Base-by-base conservation (phyloP, 1,140 invertebrate genomes). In the Calliphora vicina region DNA sequence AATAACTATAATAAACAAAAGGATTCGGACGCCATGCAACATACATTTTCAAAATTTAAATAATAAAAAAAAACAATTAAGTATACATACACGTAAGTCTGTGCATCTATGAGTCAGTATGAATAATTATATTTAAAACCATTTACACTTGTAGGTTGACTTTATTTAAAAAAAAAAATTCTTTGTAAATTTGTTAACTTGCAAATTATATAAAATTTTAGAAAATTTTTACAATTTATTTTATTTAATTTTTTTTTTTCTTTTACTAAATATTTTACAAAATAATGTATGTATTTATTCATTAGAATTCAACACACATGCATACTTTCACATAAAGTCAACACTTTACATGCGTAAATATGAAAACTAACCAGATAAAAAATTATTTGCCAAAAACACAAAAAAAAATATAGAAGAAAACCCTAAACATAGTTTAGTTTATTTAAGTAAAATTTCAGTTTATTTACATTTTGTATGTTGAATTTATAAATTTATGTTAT, bases 381-480 rank as follows among this genome's bases (percentile, higher is more conserved):
- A 67, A 57, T n/a, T 57, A n/a, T n/a, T 35, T n/a, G n/a, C 12
- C 50, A 57, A n/a, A 57, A 57, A 35, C 29, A 35, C n/a, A 57
- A 57, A 57, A 57, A 17, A 57, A 17, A 57, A 57, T n/a, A n/a
- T n/a, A n/a, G 2, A 57, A n/a, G 3, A 57, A 57, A 57, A 57
- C 15, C 15, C n/a, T 57, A 50, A 57, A 50, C 17, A 57, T 57
- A 57, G 57, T 67, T 23, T 23, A 67, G 61, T 67, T 67, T 20
- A 67, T 67, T 67, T 67, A 67, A 67, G 61, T 67, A 67, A 67
- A 67, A 67, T 67, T 67, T 67, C 61, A 67, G 61, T 67, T 67
- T 67, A 67, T 67, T 67, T 67, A 67, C 61, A 67, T 67, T 25
- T 67, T 67, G 61, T 67, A 12, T 67, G 61, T 67, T 67, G 61